These are phyloP conservation scores for Oxystoma pomonae DNA, from an alignment of 2,888 invertebrate genomes.

Conservation along the genomic window DNA sequence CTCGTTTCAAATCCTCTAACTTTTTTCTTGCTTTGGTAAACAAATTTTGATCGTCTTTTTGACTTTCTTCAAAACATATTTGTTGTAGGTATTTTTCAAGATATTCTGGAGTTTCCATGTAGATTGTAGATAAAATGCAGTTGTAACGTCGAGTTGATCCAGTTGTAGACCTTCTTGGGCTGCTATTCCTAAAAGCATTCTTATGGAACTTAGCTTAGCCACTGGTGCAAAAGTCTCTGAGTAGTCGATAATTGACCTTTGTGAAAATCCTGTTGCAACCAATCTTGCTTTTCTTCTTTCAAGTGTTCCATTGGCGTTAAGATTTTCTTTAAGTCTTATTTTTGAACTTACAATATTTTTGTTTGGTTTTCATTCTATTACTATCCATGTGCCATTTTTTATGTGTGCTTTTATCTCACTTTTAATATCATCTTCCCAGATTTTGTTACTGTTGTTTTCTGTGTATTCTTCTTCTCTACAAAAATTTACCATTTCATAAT, in stretches of 20 bases:
- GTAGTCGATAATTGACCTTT: neutral
- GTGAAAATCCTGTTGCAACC: neutral
- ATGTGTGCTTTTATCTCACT: too few relatives aligned
- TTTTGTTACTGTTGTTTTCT: too few relatives aligned
- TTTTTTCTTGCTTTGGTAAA: neutral
- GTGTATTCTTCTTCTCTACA: too few relatives aligned
- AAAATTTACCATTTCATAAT: too few relatives aligned
- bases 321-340: neutral
- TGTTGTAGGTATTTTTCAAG: neutral
- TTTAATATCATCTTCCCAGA: too few relatives aligned
- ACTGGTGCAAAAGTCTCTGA: neutral
- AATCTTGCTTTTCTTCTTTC: neutral
- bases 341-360: neutral
- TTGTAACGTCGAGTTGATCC: neutral
- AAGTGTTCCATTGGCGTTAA: neutral
- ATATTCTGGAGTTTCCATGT: neutral
- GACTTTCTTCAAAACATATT: neutral
- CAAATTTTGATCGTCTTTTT: neutral
- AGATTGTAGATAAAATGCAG: neutral
- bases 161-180: neutral
- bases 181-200: neutral
- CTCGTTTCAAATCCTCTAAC: neutral
- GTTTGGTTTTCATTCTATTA: neutral
- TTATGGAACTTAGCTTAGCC: neutral
- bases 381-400: too few relatives aligned